These are phyloP conservation scores for Drosophila gunungcola DNA, from an alignment of 1,140 invertebrate genomes.

Conservation along the genomic window DNA sequence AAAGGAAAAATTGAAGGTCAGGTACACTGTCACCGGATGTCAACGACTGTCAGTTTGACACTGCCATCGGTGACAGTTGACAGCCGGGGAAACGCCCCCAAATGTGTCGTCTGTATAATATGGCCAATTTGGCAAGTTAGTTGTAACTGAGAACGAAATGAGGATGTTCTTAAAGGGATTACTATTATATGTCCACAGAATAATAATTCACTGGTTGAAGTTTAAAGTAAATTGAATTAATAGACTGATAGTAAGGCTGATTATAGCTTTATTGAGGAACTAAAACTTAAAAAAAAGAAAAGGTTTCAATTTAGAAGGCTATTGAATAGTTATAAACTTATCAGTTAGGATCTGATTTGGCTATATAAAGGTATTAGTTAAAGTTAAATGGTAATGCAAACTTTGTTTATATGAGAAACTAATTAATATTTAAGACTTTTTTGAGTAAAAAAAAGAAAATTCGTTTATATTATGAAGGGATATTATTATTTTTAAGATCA, in stretches of 20 bases:
- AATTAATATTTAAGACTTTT: too few relatives aligned
- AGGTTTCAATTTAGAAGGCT: too few relatives aligned
- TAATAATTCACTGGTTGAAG: slow-evolving; percentile 3
- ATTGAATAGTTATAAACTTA: too few relatives aligned
- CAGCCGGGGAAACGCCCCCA: slow-evolving; percentile 64
- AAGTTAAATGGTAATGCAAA: too few relatives aligned
- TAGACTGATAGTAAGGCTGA: too few relatives aligned
- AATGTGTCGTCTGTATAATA: slow-evolving; percentile 70
- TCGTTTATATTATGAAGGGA: too few relatives aligned
- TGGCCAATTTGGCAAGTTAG: slow-evolving; percentile 60
- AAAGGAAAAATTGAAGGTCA: slow-evolving; percentile 66
- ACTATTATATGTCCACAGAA: neutral
- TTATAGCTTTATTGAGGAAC: neutral
- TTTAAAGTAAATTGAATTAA: neutral
- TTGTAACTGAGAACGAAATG: neutral
- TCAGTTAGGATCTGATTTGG: too few relatives aligned
- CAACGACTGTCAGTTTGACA: slow-evolving; percentile 56
- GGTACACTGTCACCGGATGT: slow-evolving; percentile 68
- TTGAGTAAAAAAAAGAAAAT: too few relatives aligned
- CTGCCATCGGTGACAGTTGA: slow-evolving; percentile 57
- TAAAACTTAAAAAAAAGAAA: neutral
- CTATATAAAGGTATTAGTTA: too few relatives aligned
- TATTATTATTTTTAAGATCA: too few relatives aligned
- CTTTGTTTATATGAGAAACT: too few relatives aligned
- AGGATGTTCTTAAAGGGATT: slow-evolving; percentile 17